phyloP scores from a whole-genome alignment of 2,888 invertebrate species.

The Boloria euphrosyne region DNA sequence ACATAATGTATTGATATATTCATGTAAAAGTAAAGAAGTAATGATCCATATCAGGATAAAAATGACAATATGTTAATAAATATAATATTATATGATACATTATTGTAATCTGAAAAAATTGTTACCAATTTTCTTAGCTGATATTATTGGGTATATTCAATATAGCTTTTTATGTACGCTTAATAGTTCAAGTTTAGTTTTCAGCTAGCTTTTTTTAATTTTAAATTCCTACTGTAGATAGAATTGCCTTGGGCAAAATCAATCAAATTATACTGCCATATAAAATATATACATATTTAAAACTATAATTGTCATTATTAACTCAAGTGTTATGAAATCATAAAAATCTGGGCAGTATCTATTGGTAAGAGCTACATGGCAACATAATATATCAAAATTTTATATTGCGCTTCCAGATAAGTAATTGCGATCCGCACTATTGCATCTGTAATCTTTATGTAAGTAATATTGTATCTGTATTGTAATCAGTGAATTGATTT shows the following conservation, averaged over 20 bases:
- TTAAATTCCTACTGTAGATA: conserved; percentile 21
- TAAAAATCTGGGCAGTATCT: background rate
- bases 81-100: background rate
- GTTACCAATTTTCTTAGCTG: conserved; percentile 19
- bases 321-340: background rate
- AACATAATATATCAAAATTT: no score
- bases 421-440: background rate
- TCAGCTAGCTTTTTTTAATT: conserved; percentile 33
- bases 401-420: background rate
- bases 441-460: background rate
- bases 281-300: background rate
- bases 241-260: conserved; percentile 24
- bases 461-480: background rate
- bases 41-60: background rate
- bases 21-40: background rate
- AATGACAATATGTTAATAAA: conserved; percentile 12
- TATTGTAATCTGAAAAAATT: conserved; percentile 14
- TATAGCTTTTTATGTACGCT: conserved; percentile 4
- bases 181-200: conserved; percentile 21
- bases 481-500: background rate
- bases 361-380: background rate
- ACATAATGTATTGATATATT: conserved; percentile 12
- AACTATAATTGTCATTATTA: background rate
- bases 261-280: conserved; percentile 24
- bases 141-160: conserved; percentile 4